Conservation (phyloP, 2,113 vertebrate species). For the Odontophorus gujanensis region DNA sequence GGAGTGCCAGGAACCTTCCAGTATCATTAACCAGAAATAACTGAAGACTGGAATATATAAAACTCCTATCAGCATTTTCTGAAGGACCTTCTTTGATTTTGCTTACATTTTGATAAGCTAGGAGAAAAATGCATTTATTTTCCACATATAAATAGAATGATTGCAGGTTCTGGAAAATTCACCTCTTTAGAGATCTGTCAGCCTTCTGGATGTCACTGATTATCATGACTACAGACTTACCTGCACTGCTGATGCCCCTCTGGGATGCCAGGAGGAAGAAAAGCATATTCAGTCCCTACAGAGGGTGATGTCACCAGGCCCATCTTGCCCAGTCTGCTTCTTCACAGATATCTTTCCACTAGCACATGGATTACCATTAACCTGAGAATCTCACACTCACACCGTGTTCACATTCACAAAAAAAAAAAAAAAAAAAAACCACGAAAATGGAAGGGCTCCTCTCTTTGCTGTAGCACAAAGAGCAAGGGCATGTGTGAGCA, state of each 20-base stretch:
- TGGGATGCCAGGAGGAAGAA: rapidly evolving
- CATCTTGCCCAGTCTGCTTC: not conserved
- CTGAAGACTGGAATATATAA: not conserved
- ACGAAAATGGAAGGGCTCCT: rapidly evolving
- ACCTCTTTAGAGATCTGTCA: not conserved
- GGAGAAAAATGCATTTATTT: not conserved
- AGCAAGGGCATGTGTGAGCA: rapidly evolving
- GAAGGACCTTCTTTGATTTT: not conserved
- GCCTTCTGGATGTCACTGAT: not conserved
- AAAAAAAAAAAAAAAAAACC: not conserved
- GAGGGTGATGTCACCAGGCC: not conserved
- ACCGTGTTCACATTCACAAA: not conserved
- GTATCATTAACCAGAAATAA: not conserved
- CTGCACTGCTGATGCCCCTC: not conserved
- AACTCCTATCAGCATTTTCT: not conserved
- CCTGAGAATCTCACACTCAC: not conserved
- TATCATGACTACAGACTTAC: not conserved
- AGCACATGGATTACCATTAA: not conserved
- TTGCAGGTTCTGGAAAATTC: not conserved
- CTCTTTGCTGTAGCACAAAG: not conserved
- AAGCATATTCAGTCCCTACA: not conserved
- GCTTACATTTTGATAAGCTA: not conserved
- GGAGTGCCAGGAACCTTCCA: not conserved
- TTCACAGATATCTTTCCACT: not conserved
- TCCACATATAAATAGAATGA: not conserved